Percentiles rank a stretch among this genome's conserved stretches.
Conservation (phyloP, 2,113 vertebrate genomes). For the Bettongia penicillata region DNA sequence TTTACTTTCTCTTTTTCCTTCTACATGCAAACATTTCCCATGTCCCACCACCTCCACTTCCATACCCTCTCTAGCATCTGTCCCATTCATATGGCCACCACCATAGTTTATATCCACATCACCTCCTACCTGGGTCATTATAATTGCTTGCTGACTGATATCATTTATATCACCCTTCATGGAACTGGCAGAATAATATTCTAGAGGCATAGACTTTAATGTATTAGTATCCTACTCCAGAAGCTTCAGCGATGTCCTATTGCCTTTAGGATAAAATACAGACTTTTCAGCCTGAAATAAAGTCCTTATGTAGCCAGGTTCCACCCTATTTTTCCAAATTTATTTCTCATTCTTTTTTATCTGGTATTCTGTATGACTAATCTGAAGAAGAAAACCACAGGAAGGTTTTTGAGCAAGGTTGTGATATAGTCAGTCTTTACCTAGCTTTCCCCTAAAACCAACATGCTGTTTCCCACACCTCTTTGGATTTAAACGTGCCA, state of each 20-base stretch:
- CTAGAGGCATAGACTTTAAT: not conserved
- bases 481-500: not conserved
- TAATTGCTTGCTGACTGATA: not conserved
- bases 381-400: not conserved
- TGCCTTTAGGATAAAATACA: not conserved
- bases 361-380: not conserved
- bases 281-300: not conserved
- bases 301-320: not conserved
- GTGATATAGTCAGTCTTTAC: no score
- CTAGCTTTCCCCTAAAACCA: not conserved
- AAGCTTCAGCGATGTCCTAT: not conserved
- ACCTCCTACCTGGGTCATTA: not conserved
- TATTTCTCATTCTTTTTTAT: not conserved
- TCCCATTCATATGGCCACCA: not conserved
- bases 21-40: not conserved
- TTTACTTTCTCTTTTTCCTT: not conserved
- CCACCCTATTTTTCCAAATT: not conserved
- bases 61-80: not conserved
- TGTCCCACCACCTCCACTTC: not conserved
- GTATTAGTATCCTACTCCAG: not conserved
- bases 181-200: not conserved
- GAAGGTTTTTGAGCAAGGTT: not conserved
- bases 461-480: not conserved
- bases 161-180: not conserved
- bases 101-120: not conserved